Conservation (phyloP, 2,113 vertebrate genomes). For the Nothobranchius kuhntae region DNA sequence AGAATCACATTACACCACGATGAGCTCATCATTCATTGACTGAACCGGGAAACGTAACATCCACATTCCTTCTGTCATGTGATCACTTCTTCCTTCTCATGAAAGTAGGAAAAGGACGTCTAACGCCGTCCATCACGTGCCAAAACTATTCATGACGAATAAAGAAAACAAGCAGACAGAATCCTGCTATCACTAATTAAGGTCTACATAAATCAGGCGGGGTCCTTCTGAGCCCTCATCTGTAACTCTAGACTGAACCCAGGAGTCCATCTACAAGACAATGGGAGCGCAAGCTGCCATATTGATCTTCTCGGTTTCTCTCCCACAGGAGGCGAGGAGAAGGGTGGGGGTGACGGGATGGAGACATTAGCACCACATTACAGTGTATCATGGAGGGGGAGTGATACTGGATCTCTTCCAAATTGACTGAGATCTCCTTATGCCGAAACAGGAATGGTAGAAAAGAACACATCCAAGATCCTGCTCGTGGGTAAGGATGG, state of each 20-base stretch:
- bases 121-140: constrained; percentile 53
- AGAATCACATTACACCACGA: constrained; percentile 48
- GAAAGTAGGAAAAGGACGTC: constrained; percentile 24
- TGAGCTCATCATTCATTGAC: constrained; percentile 62
- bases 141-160: constrained; percentile 56
- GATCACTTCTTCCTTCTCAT: constrained; percentile 23
- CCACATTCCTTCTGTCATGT: constrained; percentile 43
- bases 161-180: constrained; percentile 42
- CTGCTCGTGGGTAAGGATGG: constrained; percentile 22
- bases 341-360: constrained; percentile 56
- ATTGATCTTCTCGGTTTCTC: constrained; percentile 66
- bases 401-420: constrained; percentile 66
- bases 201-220: constrained; percentile 47
- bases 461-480: constrained; percentile 42
- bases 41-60: constrained; percentile 33
- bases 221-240: constrained; percentile 52
- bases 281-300: constrained; percentile 54
- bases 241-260: constrained; percentile 73
- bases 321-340: constrained; percentile 57
- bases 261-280: constrained; percentile 65
- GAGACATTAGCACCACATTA: constrained; percentile 75
- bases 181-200: neutral
- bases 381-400: constrained; percentile 51
- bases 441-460: constrained; percentile 8
- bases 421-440: constrained; percentile 66